Evolutionary conservation across 2,888 invertebrate species (phyloP).

Genomic region (Neoitamus cyanurus): DNA sequence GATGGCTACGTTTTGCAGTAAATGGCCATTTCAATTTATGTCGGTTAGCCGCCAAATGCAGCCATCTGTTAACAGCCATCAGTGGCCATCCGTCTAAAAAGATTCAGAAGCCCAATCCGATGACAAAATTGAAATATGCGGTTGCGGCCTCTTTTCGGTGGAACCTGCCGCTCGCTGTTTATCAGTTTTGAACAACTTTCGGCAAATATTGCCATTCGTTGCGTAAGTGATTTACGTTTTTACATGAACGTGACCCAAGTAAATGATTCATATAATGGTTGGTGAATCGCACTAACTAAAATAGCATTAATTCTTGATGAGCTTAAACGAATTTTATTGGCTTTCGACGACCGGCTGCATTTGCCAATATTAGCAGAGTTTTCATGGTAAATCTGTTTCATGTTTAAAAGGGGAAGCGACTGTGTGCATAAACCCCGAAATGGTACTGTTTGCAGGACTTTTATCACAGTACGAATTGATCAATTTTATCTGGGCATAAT

Average conservation of each 20-base stretch:
- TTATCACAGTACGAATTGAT: background rate
- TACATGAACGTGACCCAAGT: background rate
- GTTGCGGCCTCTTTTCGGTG: constrained; percentile 6
- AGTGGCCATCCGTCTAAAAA: background rate
- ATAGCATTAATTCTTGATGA: background rate
- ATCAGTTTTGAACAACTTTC: background rate
- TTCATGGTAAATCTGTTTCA: background rate
- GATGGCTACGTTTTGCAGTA: background rate
- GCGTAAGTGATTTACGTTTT: background rate
- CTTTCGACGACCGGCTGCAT: background rate
- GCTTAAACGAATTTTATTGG: background rate
- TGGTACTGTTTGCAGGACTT: background rate
- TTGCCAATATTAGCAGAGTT: background rate
- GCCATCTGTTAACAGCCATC: background rate
- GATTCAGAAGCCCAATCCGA: background rate
- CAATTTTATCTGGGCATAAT: background rate
- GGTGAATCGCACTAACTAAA: background rate
- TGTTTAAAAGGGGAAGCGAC: background rate
- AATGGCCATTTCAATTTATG: background rate
- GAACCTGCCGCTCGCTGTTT: background rate
- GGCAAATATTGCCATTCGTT: background rate
- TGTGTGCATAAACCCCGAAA: background rate
- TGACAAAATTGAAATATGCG: constrained; percentile 2
- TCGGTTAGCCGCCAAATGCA: background rate
- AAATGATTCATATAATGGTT: background rate